Conservation (phyloP, 2,113 vertebrate species). For the Burhinus bistriatus region DNA sequence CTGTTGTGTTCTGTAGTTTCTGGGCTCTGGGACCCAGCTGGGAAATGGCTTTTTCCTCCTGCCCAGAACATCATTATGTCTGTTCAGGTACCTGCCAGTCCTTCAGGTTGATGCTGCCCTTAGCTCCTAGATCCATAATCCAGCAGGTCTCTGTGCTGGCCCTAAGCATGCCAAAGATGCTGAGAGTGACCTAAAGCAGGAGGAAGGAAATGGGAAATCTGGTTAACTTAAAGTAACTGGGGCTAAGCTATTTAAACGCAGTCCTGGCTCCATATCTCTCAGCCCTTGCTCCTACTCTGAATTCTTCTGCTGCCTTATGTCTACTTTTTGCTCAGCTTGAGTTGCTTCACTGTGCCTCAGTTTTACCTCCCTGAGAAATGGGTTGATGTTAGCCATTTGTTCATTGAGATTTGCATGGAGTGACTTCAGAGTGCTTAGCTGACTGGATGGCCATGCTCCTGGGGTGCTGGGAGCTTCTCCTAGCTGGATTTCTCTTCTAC, state of each 20-base stretch:
- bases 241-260: neutral
- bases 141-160: neutral
- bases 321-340: neutral
- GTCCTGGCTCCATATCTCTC: neutral
- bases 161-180: neutral
- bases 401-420: neutral
- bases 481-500: neutral
- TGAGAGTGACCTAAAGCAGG: neutral
- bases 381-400: neutral
- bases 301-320: neutral
- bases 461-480: neutral
- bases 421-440: neutral
- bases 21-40: neutral
- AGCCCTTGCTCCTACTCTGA: neutral
- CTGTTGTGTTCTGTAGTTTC: neutral
- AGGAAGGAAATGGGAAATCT: neutral
- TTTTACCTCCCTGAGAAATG: neutral
- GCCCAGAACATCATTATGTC: neutral
- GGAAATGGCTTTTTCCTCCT: neutral
- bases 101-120: neutral
- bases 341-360: neutral
- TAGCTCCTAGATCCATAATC: neutral
- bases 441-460: neutral
- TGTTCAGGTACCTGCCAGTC: neutral
- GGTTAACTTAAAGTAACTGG: neutral